These are phyloP conservation scores for Saguinus imperator DNA, from an alignment of 2,113 vertebrate genomes.

Conservation along the genomic window DNA sequence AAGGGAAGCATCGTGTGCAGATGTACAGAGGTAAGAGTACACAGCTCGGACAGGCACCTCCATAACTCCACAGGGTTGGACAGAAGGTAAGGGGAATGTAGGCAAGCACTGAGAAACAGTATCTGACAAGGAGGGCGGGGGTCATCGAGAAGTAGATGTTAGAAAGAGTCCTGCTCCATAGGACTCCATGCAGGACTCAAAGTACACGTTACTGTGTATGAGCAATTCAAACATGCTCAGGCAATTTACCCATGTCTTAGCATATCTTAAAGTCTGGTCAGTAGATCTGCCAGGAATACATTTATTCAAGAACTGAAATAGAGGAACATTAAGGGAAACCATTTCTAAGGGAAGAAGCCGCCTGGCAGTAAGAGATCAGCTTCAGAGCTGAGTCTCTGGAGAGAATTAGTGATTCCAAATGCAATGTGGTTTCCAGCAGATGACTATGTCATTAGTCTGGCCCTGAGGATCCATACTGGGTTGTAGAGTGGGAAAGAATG, in stretches of 20 bases:
- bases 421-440: neutral
- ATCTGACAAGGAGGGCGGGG: too few relatives aligned
- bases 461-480: neutral
- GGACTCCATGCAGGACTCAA: neutral
- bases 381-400: neutral
- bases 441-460: accelerated
- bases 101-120: neutral
- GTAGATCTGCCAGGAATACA: neutral
- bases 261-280: neutral
- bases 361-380: neutral
- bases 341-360: neutral
- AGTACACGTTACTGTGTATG: neutral
- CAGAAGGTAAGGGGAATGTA: neutral
- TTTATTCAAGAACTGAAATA: neutral
- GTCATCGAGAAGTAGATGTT: neutral
- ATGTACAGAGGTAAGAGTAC: neutral
- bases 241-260: neutral
- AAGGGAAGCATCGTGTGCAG: neutral
- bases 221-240: neutral
- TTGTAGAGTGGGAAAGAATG: neutral
- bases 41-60: neutral
- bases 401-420: neutral
- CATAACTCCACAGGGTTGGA: too few relatives aligned
- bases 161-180: neutral
- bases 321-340: neutral